A percentile compares a stretch with the other conserved stretches of the same genome.
Conservation (phyloP, 1,140 invertebrate genomes). For the Drosophila kepulauana region DNA sequence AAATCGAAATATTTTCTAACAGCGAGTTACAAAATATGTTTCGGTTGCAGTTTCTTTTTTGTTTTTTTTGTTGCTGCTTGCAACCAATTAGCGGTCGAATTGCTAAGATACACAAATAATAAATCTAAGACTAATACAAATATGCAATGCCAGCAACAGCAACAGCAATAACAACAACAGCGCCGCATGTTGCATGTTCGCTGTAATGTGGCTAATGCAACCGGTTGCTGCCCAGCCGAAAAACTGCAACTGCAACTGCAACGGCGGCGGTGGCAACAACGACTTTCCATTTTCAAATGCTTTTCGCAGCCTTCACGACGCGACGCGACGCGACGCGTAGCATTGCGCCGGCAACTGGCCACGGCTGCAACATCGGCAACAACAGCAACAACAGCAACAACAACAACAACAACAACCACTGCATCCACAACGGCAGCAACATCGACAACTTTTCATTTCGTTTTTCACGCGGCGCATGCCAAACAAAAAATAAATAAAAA, state of each 20-base stretch:
- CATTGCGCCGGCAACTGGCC: constrained; percentile 49
- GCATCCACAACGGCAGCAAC: constrained; percentile 48
- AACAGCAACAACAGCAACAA: constrained; percentile 35
- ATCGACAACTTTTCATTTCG: constrained; percentile 80
- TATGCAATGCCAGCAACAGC: constrained; percentile 44
- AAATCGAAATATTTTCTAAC: constrained; percentile 48
- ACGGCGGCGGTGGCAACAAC: constrained; percentile 37
- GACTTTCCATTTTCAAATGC: constrained; percentile 82
- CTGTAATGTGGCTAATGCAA: constrained; percentile 59
- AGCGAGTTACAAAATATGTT: constrained; percentile 50
- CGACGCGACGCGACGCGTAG: constrained; percentile 2
- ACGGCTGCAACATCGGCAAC: constrained; percentile 32
- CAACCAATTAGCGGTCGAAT: constrained; percentile 58
- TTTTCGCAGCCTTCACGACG: constrained; percentile 56
- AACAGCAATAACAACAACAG: not conserved
- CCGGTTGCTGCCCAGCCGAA: constrained; percentile 68
- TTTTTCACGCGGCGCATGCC: constrained; percentile 76
- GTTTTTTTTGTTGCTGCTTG: not conserved
- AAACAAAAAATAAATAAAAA: constrained; percentile 49
- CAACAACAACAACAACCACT: constrained; percentile 43
- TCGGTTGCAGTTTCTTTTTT: constrained; percentile 20
- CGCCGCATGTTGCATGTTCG: constrained; percentile 49
- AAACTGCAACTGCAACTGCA: constrained; percentile 59
- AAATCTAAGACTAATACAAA: constrained; percentile 71
- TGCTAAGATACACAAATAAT: constrained; percentile 57